A percentile compares a stretch with the other conserved stretches of the same genome.
Evolutionary conservation across 2,797 vertebrate species (phyloP).

Genomic region (Tragopan temminckii): DNA sequence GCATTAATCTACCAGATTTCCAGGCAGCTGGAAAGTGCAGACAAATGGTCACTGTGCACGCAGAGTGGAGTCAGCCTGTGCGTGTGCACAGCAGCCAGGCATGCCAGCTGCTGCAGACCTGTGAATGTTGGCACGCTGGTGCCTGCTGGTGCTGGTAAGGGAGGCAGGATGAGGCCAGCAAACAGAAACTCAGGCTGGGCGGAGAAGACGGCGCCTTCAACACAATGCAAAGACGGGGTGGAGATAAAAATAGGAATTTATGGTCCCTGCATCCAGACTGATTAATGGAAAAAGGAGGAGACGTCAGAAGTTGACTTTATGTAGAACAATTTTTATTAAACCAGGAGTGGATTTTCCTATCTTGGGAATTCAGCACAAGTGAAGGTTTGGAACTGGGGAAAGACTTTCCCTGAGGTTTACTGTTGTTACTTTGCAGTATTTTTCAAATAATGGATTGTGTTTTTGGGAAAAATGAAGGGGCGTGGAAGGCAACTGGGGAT

Average conservation of each 20-base stretch:
- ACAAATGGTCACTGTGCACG: conserved; percentile 32
- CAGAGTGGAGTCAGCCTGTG: rapidly evolving
- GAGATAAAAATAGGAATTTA: not conserved
- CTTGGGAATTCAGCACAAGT: not conserved
- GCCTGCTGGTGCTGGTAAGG: not conserved
- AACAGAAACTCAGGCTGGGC: not conserved
- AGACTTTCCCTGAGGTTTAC: not conserved
- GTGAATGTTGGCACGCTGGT: not conserved
- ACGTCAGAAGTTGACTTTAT: not conserved
- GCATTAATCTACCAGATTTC: conserved; percentile 22
- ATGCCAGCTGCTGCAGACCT: rapidly evolving
- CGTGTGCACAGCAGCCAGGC: not conserved
- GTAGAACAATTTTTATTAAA: conserved; percentile 26
- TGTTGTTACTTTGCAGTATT: not conserved
- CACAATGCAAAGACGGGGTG: not conserved
- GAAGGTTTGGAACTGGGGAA: not conserved
- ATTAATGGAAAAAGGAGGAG: conserved; percentile 2
- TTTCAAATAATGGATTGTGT: not conserved
- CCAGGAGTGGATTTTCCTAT: conserved; percentile 2
- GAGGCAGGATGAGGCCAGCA: not conserved
- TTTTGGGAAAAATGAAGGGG: not conserved
- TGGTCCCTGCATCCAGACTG: not conserved
- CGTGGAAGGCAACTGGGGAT: not conserved
- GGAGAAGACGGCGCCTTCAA: not conserved
- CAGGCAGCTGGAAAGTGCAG: conserved; percentile 40